Conservation (phyloP, 1,140 invertebrate genomes). For the Psilanteris sp. region DNA sequence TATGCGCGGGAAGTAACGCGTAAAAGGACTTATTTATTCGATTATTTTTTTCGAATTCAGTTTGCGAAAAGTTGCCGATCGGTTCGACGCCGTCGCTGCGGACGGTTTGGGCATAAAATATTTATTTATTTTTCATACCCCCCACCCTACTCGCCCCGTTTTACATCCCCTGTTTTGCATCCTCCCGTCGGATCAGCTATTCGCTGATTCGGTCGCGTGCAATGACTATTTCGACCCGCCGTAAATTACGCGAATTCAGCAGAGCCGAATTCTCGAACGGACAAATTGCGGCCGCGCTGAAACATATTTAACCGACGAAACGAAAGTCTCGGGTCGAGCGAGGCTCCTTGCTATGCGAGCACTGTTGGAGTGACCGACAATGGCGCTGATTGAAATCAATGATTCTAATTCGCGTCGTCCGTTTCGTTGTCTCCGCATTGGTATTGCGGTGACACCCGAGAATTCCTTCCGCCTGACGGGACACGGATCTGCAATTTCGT, state of each 20-base stretch:
- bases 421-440: conserved; percentile 67
- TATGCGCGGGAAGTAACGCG: conserved; percentile 48
- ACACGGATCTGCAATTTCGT: conserved; percentile 76
- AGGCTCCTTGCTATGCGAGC: conserved; percentile 52
- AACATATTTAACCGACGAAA: conserved; percentile 9
- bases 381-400: conserved; percentile 78
- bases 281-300: conserved; percentile 20
- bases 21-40: conserved; percentile 9
- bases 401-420: conserved; percentile 72
- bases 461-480: conserved; percentile 73
- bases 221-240: too few relatives aligned
- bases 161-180: too few relatives aligned
- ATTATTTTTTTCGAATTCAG: too few relatives aligned
- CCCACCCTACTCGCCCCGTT: too few relatives aligned
- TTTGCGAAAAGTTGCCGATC: too few relatives aligned
- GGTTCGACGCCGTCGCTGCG: too few relatives aligned
- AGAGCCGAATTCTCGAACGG: conserved; percentile 1
- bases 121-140: too few relatives aligned
- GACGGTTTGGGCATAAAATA: too few relatives aligned
- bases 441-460: conserved; percentile 73
- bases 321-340: conserved; percentile 8
- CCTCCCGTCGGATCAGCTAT: too few relatives aligned
- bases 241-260: not conserved
- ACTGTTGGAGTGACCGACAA: conserved; percentile 72
- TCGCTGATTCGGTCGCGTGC: too few relatives aligned